Conservation (phyloP, 2,888 invertebrate genomes). For the Mactromeris polynyma region DNA sequence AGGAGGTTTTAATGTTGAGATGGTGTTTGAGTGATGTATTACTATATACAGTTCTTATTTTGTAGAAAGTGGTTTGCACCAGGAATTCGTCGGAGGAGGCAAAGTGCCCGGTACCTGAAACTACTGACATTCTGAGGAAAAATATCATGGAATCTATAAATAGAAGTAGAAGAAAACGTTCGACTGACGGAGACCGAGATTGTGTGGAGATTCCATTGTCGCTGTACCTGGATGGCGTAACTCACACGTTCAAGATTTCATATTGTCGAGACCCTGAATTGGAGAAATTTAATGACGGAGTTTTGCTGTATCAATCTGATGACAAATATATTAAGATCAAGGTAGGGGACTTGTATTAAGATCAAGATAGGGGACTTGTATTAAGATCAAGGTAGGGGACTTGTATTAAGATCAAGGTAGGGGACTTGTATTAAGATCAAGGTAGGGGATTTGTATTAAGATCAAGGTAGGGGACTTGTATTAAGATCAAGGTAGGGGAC, state of each 20-base stretch:
- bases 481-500: no score
- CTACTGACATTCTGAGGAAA: neutral
- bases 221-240: slow-evolving; percentile 29
- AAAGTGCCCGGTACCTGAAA: neutral
- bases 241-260: neutral
- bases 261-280: slow-evolving; percentile 24
- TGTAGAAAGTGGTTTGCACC: neutral
- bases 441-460: no score
- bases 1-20: no score
- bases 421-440: no score
- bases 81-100: neutral
- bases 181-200: neutral
- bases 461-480: no score
- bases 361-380: no score
- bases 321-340: neutral
- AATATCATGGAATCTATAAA: neutral
- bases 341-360: no score
- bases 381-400: no score
- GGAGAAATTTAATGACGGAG: neutral
- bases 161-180: neutral
- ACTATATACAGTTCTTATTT: neutral
- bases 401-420: no score
- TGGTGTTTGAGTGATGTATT: no score
- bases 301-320: slow-evolving; percentile 16
- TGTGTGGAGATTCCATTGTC: neutral